Evolutionary conservation across 2,888 invertebrate species (phyloP).

Genomic region (Cotesia congregata): DNA sequence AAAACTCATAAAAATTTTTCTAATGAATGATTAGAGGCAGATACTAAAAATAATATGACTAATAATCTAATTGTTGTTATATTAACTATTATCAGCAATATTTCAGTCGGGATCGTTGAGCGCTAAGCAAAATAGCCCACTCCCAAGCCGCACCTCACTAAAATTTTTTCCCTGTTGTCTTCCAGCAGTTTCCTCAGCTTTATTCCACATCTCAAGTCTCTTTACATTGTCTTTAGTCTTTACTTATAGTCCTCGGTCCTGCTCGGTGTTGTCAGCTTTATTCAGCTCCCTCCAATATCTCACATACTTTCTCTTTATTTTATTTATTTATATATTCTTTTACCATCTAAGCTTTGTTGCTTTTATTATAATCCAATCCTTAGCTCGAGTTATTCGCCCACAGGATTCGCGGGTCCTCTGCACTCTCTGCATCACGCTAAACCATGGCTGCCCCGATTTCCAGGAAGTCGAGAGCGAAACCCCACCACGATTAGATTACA

Average conservation of each 20-base stretch:
- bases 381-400: constrained; percentile 51
- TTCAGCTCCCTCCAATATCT: constrained; percentile 35
- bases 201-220: constrained; percentile 33
- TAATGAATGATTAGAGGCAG: too few species aligned
- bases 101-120: constrained; percentile 38
- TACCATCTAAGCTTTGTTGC: constrained; percentile 20
- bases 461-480: constrained; percentile 56
- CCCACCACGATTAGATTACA: constrained; percentile 59
- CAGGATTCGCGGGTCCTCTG: constrained; percentile 31
- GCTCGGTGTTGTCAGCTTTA: constrained; percentile 29
- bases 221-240: constrained; percentile 44
- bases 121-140: constrained; percentile 32
- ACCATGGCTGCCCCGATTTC: constrained; percentile 58
- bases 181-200: not conserved
- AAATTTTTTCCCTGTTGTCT: constrained; percentile 34
- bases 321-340: constrained; percentile 15
- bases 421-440: constrained; percentile 1
- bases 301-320: constrained; percentile 42
- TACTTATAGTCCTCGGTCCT: constrained; percentile 30
- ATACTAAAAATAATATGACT: not conserved
- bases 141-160: constrained; percentile 22
- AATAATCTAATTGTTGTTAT: not conserved
- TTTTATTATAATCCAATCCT: constrained; percentile 46
- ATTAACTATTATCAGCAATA: constrained; percentile 45
- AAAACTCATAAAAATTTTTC: too few species aligned